Base-by-base conservation (phyloP, 2,797 vertebrate species). In the Euphonia xanthogaster region DNA sequence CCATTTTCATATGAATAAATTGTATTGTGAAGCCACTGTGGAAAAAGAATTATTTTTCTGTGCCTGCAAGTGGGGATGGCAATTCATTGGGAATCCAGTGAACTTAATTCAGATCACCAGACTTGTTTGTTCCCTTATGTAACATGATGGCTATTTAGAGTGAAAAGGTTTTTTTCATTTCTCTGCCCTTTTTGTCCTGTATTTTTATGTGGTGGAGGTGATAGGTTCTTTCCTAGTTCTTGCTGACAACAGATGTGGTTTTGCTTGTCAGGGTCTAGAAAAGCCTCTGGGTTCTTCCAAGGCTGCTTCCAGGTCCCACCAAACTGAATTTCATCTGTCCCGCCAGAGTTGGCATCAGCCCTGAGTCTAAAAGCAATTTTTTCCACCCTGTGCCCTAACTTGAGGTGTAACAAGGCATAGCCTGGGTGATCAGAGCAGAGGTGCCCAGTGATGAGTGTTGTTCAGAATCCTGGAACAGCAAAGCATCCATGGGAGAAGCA, bases 401-500 rank as follows among this genome's bases (percentile, higher is more conserved):
- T 58, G 33, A 57, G 48, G 31, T 40, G 30, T 44, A 28, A 51
- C 16, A 71, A 65, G 42, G n/a, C 0, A 1, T 21, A 23, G 44
- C n/a, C 50, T 67, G 45, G 75, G 16, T 3, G 10, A 28, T 76
- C 12, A 62, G 35, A 44, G 35, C 10, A 58, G 55, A 60, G 44
- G 12, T 80, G 27, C 61, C 47, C 20, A 6, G 31, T 47, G 76
- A 22, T 30, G 25, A 62, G n/a, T 3, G 0, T 15, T 28, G 67
- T 4, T 50, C n/a, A 63, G 60, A 85, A 47, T 25, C 68, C 27
- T 55, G 71, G 53, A 63, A 54, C 12, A 13, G 54, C 55, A 63
- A 50, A 25, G 33, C 1, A 7, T 47, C 50, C 0, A 0, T 54
- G 62, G 37, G 44, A 76, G 44, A 65, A 68, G 30, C 1, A 5